phyloP scores from a whole-genome alignment of 2,113 vertebrate species.

The Cheilinus undulatus region DNA sequence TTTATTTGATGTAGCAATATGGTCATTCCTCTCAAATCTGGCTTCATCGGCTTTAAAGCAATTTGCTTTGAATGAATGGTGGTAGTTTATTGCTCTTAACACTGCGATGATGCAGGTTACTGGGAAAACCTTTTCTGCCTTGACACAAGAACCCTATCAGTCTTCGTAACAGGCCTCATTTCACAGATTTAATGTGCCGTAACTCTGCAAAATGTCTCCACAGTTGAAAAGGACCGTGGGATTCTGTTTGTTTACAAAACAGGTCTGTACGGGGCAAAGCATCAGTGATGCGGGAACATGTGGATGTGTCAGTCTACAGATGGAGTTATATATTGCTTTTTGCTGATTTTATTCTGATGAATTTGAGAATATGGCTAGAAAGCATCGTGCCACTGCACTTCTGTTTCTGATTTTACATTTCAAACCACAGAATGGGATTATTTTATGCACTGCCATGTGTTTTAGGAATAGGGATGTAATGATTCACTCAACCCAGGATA shows the following conservation, averaged over 20 bases:
- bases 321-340: background rate
- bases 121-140: constrained; percentile 18
- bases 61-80: constrained; percentile 32
- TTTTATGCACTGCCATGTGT: no score
- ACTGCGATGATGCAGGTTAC: constrained; percentile 11
- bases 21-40: constrained; percentile 31
- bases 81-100: constrained; percentile 24
- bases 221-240: background rate
- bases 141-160: background rate
- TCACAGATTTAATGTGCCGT: constrained; percentile 8
- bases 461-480: no score
- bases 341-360: background rate
- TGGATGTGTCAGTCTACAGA: constrained; percentile 19
- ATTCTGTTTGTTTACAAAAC: background rate
- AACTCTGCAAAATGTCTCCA: background rate
- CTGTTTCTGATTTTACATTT: no score
- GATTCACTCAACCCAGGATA: no score
- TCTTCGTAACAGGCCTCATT: constrained; percentile 13
- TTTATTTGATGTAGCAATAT: constrained; percentile 48
- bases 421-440: no score
- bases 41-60: constrained; percentile 42
- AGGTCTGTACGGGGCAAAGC: background rate
- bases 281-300: background rate
- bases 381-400: no score
- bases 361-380: background rate